Base-by-base conservation (phyloP, 2,113 vertebrate species). In the Chauna torquata region DNA sequence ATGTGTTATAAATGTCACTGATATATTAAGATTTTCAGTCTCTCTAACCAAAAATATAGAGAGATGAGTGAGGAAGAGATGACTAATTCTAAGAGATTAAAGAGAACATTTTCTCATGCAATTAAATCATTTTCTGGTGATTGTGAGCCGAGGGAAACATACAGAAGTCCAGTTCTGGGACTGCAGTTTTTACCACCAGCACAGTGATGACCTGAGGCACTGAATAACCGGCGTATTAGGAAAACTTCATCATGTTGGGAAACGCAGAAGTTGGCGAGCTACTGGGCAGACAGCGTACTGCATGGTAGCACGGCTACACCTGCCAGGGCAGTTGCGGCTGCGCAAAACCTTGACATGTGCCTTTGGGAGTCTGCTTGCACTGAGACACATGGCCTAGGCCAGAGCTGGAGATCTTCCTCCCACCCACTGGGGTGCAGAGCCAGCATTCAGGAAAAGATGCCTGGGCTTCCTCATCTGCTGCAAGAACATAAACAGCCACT, bases 1-100 rank as follows among this genome's bases (percentile, higher is more conserved):
- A 98, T 98, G 98, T 98, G 98, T 98, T 98, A 98, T 97, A 98
- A 98, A 98, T 98, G 98, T 98, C 98, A 98, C 95, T 97, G 98
- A 98, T 98, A 98, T 98, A 98, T 98, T 98, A 98, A 98, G 98
- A 97, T 97, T 97, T 98, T 98, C 97, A 97, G 96, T 96, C 86
- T 97, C 96, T 97, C 97, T 97, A 92, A 97, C 98, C 97, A 98
- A 98, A 98, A 98, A 97, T 98, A 97, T 36, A 93, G 71, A 91
- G 71, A 97, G 62, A 96, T 94, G 82, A 95, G 93, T 86, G 96
- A 95, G 91, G 90, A 95, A 97, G 93, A 96, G 91, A 86, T 96
- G 98, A 97, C 96, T 97, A 97, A 97, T 97, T 98, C 86, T 66
- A 69, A 95, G 96, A 97, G 95, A 96, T 96, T 95, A 97, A 76